Evolutionary conservation across 2,797 vertebrate species (phyloP), one percentile per base, ranked within the genome.

Genomic region (Tauraco hartlaubi): DNA sequence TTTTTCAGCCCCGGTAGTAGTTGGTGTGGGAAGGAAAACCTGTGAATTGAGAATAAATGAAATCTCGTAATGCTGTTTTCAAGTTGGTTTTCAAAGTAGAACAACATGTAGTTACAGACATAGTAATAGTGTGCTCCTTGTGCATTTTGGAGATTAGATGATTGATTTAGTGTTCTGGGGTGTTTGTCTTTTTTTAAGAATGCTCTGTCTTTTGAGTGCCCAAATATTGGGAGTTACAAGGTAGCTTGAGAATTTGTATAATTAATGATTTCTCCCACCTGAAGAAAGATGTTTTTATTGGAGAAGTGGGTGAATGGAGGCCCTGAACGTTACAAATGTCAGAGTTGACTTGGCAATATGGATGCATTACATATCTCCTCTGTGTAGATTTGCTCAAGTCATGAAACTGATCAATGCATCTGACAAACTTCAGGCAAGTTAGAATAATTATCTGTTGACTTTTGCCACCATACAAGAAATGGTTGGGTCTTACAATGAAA

Each of bases 1-100:
- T 79, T 90, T 95, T 91, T 80, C 49, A 85, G 80, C 86, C 48
- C 23, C 1, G 6, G 8, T 66, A 56, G 33, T 28, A 49, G 20
- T 9, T 90, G 33, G 23, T 84, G 63, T 92, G 91, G 56, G 71
- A 88, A 63, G 41, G 13, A 78, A 93, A 94, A 56, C 26, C 37
- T 56, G 17, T 84, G 64, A 92, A 74, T 63, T 79, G 48, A 88
- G 63, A 94, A 48, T 78, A 92, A 97, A 74, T 63, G 19, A 71
- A 75, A 74, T 78, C 74, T 90, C 5, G 63, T 90, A 85, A 44
- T 90, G 54, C 19, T 84, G 23, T 91, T 92, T 85, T 85, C 35
- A 83, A 81, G 35, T 88, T 85, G 22, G 46, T 86, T 85, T 94
- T 96, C 71, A 74, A 92, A 90, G 80, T 29, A 67, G 49, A 72